Conservation (phyloP, 2,113 vertebrate species). For the Poeciliopsis retropinna region DNA sequence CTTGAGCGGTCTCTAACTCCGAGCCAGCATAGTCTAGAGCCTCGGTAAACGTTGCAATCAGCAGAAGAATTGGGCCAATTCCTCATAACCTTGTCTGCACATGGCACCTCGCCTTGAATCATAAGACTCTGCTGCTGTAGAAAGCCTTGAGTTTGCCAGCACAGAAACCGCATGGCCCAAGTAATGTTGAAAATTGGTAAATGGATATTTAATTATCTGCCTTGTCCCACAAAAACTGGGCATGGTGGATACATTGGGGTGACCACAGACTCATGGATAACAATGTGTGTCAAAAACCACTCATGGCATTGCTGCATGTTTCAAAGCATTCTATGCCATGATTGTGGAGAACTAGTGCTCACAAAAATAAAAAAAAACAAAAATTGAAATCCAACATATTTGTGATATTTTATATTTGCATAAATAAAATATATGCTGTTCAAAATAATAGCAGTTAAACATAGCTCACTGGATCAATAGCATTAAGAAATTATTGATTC, state of each 20-base stretch:
- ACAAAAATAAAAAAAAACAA: not conserved
- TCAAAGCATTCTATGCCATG: not conserved
- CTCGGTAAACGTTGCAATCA: constrained; percentile 77
- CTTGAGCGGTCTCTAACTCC: constrained; percentile 63
- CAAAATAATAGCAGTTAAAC: no score
- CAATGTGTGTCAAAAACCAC: constrained; percentile 9
- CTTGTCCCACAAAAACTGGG: constrained; percentile 54
- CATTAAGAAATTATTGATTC: no score
- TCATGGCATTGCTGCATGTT: not conserved
- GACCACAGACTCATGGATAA: constrained; percentile 25
- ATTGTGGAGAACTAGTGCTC: not conserved
- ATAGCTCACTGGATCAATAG: no score
- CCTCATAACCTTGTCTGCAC: constrained; percentile 72
- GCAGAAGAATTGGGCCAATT: constrained; percentile 72
- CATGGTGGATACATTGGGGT: constrained; percentile 49
- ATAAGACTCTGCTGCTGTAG: constrained; percentile 53
- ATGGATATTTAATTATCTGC: constrained; percentile 75
- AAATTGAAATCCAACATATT: no score
- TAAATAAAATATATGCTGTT: no score
- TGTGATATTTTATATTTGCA: no score
- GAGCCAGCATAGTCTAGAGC: constrained; percentile 47
- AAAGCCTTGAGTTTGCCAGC: constrained; percentile 69
- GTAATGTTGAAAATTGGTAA: constrained; percentile 56
- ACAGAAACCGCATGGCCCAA: constrained; percentile 63
- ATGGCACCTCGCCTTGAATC: constrained; percentile 73